A percentile compares a stretch with the other conserved stretches of the same genome.
phyloP scores from a whole-genome alignment of 2,888 invertebrate genomes.

The Chloromyia formosa region DNA sequence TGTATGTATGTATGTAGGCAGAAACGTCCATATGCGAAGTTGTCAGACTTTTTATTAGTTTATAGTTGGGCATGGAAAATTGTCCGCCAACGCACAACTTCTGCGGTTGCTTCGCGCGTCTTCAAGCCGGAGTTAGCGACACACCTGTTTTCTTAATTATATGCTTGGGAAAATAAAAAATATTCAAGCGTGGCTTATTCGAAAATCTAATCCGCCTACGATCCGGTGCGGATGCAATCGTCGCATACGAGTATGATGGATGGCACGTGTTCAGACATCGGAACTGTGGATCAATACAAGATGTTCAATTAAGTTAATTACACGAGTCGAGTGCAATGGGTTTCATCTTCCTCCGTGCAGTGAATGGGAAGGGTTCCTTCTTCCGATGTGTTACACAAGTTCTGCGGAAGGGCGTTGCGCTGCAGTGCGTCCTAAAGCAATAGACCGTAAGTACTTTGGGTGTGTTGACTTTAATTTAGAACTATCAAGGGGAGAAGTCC shows the following conservation, averaged over 20 bases:
- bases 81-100: background rate
- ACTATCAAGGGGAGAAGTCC: background rate
- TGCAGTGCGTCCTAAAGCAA: too few species aligned
- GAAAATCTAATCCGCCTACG: background rate
- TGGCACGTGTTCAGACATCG: background rate
- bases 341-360: background rate
- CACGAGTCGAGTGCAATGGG: background rate
- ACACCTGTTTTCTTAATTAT: background rate
- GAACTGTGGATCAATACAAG: background rate
- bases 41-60: background rate
- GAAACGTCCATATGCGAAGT: too few species aligned
- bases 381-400: background rate
- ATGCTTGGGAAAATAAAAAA: background rate
- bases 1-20: background rate
- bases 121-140: background rate
- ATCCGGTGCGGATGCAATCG: background rate
- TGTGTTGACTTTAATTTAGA: background rate
- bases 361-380: background rate
- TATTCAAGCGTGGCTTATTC: background rate
- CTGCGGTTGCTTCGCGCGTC: background rate
- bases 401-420: too few species aligned
- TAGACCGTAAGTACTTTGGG: too few species aligned
- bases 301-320: conserved; percentile 3
- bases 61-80: background rate
- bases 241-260: background rate